phyloP scores from a whole-genome alignment of 2,113 vertebrate species.

The Paratilapia polleni region DNA sequence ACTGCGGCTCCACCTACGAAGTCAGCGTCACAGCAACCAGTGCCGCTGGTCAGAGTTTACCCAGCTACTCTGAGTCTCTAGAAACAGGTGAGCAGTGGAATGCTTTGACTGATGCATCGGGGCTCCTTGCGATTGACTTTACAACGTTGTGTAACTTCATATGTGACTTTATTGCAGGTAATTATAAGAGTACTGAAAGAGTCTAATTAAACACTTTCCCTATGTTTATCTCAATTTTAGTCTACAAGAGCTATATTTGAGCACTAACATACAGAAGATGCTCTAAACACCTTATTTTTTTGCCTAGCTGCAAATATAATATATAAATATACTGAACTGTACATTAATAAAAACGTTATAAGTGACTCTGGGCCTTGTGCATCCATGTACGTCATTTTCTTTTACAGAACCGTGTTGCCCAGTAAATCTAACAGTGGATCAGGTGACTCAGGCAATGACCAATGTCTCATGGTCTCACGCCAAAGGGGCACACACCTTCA shows the following conservation, averaged over 20 bases:
- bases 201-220: background rate
- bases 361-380: background rate
- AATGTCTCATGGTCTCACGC: conserved; percentile 89
- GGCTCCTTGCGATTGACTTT: background rate
- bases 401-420: conserved; percentile 91
- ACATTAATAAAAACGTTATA: background rate
- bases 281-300: background rate
- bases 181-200: background rate
- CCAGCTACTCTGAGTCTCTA: conserved; percentile 86
- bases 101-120: background rate
- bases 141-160: background rate
- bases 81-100: conserved; percentile 83
- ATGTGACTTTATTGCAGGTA: background rate
- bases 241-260: background rate
- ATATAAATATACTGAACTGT: background rate
- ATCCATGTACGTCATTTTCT: fast-evolving
- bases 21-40: conserved; percentile 82
- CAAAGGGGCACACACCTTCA: conserved; percentile 81
- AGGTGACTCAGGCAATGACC: conserved; percentile 88
- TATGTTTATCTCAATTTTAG: background rate
- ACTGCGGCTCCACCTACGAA: conserved; percentile 87
- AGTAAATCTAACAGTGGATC: conserved; percentile 75
- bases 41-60: conserved; percentile 83
- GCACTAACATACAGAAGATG: no score
- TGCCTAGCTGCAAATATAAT: background rate